Evolutionary conservation across 2,113 vertebrate species (phyloP).

Genomic region (Carassius auratus): DNA sequence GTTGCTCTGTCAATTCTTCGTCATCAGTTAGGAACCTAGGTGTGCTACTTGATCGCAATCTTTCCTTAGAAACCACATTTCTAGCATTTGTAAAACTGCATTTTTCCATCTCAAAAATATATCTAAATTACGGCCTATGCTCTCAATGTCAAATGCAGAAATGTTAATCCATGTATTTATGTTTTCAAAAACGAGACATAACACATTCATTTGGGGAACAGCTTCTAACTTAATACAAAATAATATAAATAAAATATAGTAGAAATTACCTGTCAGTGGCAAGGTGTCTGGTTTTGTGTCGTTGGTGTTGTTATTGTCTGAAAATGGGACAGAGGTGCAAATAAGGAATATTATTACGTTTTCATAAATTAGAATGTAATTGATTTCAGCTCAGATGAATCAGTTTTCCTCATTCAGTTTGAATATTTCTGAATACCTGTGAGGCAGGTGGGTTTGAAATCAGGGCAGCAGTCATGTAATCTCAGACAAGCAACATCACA

Average conservation of each 20-base stretch:
- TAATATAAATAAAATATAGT: background rate
- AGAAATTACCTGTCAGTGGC: background rate
- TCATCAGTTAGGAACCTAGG: no score
- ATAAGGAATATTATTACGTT: background rate
- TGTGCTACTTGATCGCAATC: no score
- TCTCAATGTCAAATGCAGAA: no score
- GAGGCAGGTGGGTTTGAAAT: background rate
- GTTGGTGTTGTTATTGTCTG: background rate
- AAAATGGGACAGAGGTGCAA: background rate
- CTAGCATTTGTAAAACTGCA: no score
- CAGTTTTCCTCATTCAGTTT: no score
- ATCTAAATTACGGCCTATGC: no score
- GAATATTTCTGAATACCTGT: background rate
- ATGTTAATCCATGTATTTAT: no score
- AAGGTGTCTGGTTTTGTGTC: background rate
- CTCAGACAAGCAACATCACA: conserved; percentile 1
- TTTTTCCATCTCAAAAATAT: no score
- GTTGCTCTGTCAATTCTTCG: no score
- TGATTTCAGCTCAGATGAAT: no score
- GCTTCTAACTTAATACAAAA: background rate
- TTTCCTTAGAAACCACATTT: no score
- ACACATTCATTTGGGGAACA: background rate
- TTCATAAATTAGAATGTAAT: background rate
- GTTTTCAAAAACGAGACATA: no score
- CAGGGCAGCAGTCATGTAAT: background rate